Conservation (phyloP, 2,113 vertebrate species). For the Cygnus atratus region DNA sequence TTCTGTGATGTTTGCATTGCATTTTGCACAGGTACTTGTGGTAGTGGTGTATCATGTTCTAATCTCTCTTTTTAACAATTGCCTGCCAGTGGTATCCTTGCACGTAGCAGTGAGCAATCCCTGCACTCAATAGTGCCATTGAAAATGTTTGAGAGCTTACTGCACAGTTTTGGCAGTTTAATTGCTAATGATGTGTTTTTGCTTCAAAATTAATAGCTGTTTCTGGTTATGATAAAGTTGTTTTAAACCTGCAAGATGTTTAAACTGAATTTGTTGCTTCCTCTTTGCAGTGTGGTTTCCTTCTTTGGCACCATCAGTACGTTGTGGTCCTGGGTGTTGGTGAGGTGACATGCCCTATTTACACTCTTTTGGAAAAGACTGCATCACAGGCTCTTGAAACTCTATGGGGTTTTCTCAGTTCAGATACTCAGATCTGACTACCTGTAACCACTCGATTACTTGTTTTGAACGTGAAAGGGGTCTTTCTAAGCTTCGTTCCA, state of each 20-base stretch:
- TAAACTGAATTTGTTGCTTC: constrained; percentile 43
- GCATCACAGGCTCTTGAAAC: constrained; percentile 13
- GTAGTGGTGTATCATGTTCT: not conserved
- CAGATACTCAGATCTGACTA: not conserved
- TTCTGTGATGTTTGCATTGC: not conserved
- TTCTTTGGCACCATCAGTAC: constrained; percentile 45
- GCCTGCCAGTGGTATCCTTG: not conserved
- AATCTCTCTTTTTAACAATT: not conserved
- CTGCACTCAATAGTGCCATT: not conserved
- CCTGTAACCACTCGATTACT: constrained; percentile 19
- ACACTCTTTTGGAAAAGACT: constrained; percentile 32
- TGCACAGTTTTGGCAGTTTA: constrained; percentile 9
- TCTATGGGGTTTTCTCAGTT: constrained; percentile 28
- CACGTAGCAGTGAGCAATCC: not conserved
- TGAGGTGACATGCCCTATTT: constrained; percentile 55
- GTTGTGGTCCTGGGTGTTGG: not conserved
- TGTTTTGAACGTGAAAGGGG: not conserved
- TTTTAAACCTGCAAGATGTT: constrained; percentile 24
- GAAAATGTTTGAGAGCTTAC: not conserved
- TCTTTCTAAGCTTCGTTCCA: not conserved
- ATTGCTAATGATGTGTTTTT: constrained; percentile 39
- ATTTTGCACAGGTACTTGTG: not conserved
- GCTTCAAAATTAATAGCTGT: constrained; percentile 48
- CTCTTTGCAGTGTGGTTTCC: constrained; percentile 56
- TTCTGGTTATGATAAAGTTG: constrained; percentile 26